Evolutionary conservation across 2,888 invertebrate species (phyloP).

Genomic region (Horisme vitalbata): DNA sequence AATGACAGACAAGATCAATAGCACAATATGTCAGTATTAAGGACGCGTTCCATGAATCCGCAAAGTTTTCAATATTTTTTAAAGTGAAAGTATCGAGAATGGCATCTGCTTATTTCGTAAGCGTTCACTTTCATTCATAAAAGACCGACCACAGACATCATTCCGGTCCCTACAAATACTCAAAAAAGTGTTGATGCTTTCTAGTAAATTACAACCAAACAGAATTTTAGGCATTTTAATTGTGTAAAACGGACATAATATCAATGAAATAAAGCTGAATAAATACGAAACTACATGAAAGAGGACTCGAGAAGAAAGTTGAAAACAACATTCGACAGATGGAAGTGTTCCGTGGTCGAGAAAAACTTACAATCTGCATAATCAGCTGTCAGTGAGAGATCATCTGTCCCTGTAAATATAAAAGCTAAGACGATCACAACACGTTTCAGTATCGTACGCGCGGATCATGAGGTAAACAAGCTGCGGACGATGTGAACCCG

Average conservation of each 20-base stretch:
- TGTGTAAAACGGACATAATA: constrained; percentile 65
- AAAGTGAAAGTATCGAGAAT: constrained; percentile 5
- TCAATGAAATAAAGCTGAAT: constrained; percentile 68
- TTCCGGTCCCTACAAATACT: constrained; percentile 71
- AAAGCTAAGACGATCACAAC: constrained; percentile 79
- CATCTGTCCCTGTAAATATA: constrained; percentile 83
- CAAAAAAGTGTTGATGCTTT: constrained; percentile 83
- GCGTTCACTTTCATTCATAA: constrained; percentile 46
- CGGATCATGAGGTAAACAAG: constrained; percentile 68
- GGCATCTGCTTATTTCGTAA: neutral
- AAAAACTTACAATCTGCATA: constrained; percentile 83
- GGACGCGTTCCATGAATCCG: neutral
- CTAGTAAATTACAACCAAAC: constrained; percentile 81
- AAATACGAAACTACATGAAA: constrained; percentile 56
- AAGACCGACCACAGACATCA: constrained; percentile 67
- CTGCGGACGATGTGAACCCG: constrained; percentile 67
- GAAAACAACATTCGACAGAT: constrained; percentile 66
- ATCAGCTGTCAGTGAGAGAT: constrained; percentile 84
- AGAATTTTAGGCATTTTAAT: constrained; percentile 75
- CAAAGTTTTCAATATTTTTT: neutral
- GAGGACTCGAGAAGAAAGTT: constrained; percentile 51
- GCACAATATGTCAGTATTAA: too few relatives aligned
- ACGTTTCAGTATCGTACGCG: constrained; percentile 60
- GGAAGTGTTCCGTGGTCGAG: constrained; percentile 76
- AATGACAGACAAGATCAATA: too few relatives aligned